Base-by-base conservation (phyloP, 1,140 invertebrate genomes). In the Ceratina australensis region DNA sequence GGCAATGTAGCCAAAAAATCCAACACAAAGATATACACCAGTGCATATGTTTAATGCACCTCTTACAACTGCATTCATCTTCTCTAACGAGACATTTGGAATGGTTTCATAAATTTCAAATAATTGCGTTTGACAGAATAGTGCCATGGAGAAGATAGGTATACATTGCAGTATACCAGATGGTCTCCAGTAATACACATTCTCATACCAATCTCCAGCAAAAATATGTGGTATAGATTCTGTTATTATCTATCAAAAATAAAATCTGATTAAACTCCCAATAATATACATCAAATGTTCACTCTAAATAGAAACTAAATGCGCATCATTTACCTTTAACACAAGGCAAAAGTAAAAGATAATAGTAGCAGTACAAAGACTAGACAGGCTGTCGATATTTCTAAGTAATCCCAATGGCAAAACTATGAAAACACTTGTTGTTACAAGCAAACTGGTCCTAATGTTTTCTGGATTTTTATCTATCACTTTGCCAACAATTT, bases 111-210 rank as follows among this genome's bases (percentile, higher is more conserved):
- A 99, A 74, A 99, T 96, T 91, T 98, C 97, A 93, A 99, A 99
- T 42, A 99, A 91, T 93, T 99, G 98, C 94, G 97, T 98, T 93
- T 99, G 98, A 93, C 98, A 99, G 78, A 97, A 98, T 59, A 98
- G 93, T 2, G 98, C 97, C 96, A 99, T 98, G 24, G 97, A 96
- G 92, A 99, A 98, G 80, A 99, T 99, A 1, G 98, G 98, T 79
- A 99, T 93, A 91, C 97, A 98, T 87, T 98, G 96, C 28, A 98
- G 92, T 65, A 98, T 92, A 1, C 97, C 97, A 3, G 95, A 93
- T 3, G 96, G 95, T 87, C 95, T 94, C 98, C 98, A 99, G 87
- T 96, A 95, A 85, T 96, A 93, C 0, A 98, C 95, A 80, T 95
- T 94, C 13, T 94, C 88, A 49, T 94, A 92, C 96, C 97, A 98